These are phyloP conservation scores for Xanthorhoe designata DNA, from an alignment of 2,888 invertebrate genomes.

Conservation along the genomic window DNA sequence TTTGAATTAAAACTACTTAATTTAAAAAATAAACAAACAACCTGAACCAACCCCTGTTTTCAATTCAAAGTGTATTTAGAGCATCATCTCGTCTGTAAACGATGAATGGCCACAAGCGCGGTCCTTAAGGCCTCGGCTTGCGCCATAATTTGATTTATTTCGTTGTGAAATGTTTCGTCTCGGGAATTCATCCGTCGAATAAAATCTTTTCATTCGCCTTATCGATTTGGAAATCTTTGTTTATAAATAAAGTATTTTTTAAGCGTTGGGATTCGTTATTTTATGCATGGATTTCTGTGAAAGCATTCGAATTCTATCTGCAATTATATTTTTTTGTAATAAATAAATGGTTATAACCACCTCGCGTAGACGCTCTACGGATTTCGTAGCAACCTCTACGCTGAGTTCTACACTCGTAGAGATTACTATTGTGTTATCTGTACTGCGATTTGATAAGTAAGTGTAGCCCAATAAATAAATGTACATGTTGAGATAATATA, in stretches of 20 bases:
- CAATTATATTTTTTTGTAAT: too few species aligned
- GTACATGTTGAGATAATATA: background rate
- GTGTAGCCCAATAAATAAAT: background rate
- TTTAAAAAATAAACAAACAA: background rate
- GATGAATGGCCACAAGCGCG: background rate
- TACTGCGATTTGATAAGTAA: too few species aligned
- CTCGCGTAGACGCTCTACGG: background rate
- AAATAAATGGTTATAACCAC: background rate
- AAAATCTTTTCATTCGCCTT: background rate
- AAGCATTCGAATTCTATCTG: too few species aligned
- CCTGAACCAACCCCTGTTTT: background rate
- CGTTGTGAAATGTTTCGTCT: conserved; percentile 9
- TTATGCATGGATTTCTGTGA: too few species aligned
- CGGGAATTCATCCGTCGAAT: background rate
- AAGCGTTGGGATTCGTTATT: too few species aligned
- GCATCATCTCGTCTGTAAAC: conserved; percentile 18
- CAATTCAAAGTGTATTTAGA: background rate
- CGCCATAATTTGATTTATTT: conserved; percentile 23
- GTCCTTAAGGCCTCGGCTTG: conserved; percentile 4
- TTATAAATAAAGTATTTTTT: background rate
- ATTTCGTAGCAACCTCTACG: background rate
- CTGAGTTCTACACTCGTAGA: background rate
- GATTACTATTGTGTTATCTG: too few species aligned
- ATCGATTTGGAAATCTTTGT: background rate
- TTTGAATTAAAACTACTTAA: background rate